A percentile compares a stretch with the other conserved stretches of the same genome.
Conservation (phyloP, 2,113 vertebrate species). For the Desmodus rotundus region DNA sequence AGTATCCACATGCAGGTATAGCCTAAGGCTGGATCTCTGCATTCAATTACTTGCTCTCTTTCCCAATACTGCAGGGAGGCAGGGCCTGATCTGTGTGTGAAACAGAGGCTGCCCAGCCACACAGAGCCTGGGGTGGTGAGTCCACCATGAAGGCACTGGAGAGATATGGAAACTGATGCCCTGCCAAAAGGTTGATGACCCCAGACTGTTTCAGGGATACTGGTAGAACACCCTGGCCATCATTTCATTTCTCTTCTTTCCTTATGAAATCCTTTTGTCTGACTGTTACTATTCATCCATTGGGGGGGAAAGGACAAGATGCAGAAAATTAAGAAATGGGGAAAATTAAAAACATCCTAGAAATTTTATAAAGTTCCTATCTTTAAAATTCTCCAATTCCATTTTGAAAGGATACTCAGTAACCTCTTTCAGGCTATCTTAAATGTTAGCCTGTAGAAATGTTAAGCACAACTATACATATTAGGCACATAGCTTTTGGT, state of each 20-base stretch:
- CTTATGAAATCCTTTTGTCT: background rate
- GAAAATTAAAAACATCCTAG: background rate
- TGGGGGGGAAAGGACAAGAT: background rate
- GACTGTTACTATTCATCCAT: background rate
- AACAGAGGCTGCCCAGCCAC: background rate
- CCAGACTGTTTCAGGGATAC: background rate
- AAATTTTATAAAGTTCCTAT: background rate
- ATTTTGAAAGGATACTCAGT: constrained; percentile 5
- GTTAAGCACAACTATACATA: background rate
- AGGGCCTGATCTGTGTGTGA: background rate
- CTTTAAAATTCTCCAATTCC: background rate
- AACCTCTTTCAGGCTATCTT: background rate
- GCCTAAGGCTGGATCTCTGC: background rate
- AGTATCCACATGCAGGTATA: background rate
- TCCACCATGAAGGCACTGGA: background rate
- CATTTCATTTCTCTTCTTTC: background rate
- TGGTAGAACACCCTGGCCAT: background rate
- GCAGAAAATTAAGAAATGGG: background rate
- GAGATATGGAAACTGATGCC: background rate
- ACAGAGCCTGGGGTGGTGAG: background rate
- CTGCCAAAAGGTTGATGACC: background rate
- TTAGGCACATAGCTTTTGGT: background rate
- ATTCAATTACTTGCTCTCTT: background rate
- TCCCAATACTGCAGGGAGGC: background rate
- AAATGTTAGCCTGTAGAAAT: background rate